Evolutionary conservation across 2,888 invertebrate genomes (phyloP), one percentile per base, ranked within the genome.

Genomic region (Melanostoma scalare): DNA sequence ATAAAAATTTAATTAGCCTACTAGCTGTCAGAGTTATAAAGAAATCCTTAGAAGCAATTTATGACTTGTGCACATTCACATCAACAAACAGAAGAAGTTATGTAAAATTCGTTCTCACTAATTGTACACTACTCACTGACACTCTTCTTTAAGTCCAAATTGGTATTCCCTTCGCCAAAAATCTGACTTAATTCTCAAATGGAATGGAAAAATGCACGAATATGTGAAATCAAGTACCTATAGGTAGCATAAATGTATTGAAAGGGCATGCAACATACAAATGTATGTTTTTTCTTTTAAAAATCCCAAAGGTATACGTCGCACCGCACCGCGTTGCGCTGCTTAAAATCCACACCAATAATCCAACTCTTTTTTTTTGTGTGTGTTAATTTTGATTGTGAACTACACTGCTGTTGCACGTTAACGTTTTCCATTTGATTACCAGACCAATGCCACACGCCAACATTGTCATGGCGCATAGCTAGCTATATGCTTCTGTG

Each of bases 381-480:
- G 8, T n/a, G n/a, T 36, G 30, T 50, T 10, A 1, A 30, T 48
- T 6, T 20, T 36, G 10, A 33, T 46, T 61, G 9, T 8, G 35
- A 40, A 8, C 40, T 56, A n/a, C 6, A 35, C 10, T 40, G 10
- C 10, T 68, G 63, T 6, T 68, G 55, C 81, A 82, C 81, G 77
- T 81, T 81, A 77, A 77, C 50, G 53, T 68, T 77, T 73, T 31
- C 63, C 73, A 77, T 82, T 82, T 82, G 72, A 82, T 77, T 82
- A 73, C 72, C 53, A 77, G 52, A 77, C 77, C 68, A 82, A 68
- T 61, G 72, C 67, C 81, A 73, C 77, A 80, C 67, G 61, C 61
- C 74, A 74, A 61, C 67, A 67, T 67, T 72, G 60, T 67, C 76
- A 74, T 74, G 68, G 10, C 55, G 40, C 42, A 52, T 35, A 44